Base-by-base conservation (phyloP, 2,888 invertebrate genomes). In the Aspidiotus rigidus region DNA sequence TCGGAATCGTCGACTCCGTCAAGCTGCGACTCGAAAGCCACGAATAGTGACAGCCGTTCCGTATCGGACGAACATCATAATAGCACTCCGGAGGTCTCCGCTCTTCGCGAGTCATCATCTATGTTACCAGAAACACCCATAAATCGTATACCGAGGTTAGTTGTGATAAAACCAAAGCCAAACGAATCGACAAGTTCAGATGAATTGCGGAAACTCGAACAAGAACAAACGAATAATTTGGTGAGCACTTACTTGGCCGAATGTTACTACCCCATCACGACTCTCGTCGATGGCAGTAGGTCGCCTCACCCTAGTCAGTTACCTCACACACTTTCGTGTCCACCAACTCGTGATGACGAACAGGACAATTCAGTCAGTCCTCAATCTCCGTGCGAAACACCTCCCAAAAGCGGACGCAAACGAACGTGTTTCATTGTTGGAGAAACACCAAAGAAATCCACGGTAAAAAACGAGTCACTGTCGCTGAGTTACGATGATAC, bases 1-100 rank as follows among this genome's bases (percentile, higher is more conserved):
- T 87, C 88, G 0, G 89, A 88, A 55, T 70, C 71, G 39, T 81
- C 81, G 55, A 55, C 79, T 10, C 78, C 62, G 15, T 69, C 69
- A 13, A 69, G 62, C n/a, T 62, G 79, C 69, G 75, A n/a, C 44
- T 62, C 55, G 13, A 28, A 60, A 39, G 57, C 39, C 13, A 15
- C 16, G 10, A 28, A 55, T 9, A 60, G 55, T 39, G 28, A 49
- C n/a, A 63, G 17, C 28, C 8, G 17, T 53, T 39, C 28, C 13
- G n/a, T 40, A 39, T n/a, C 39, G 40, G 61, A 61, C 28, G 61
- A 61, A 39, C 2, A 15, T 57, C 40, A 49, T 39, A 7, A 17
- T 40, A 13, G 42, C n/a, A 13, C 7, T 39, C 10, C 28, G 10
- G 56, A 56, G 16, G 13, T 39, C 5, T 59, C 59, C 42, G 15